Base-by-base conservation (phyloP, 2,113 vertebrate species). In the Sinocyclocheilus maitianheensis region DNA sequence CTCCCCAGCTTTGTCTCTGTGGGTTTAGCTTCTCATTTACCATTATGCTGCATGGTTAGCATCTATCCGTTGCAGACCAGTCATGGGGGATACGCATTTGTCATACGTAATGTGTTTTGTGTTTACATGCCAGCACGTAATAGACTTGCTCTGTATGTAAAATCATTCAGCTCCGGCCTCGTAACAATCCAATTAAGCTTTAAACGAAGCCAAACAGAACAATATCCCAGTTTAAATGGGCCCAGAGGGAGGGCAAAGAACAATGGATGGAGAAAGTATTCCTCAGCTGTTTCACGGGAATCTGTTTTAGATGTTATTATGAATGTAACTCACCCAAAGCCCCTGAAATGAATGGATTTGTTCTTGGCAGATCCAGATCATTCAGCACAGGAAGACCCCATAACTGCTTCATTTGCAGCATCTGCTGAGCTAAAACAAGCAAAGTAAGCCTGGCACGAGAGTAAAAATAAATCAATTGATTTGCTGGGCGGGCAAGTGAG, bases 111-210 rank as follows among this genome's bases (percentile, higher is more conserved):
- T 86, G 43, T 67, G 55, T 63, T 71, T 48, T 86, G 78, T 86
- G 85, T 81, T 58, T 82, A 63, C 67, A 60, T 72, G 76, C 77
- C 37, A 65, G 78, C 69, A 60, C 26, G 34, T 83, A 83, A 83
- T 83, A 83, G 69, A 74, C 81, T 74, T 72, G n/a, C 65, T 60
- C 53, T 40, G 30, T 69, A 77, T 63, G 80, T 79, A 77, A 81
- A 83, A 85, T 65, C 86, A 85, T 65, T 87, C 77, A 69, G 26
- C 62, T 79, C 77, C 55, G 34, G 58, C 77, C 84, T 86, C 24
- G 34, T 72, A 80, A 87, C 58, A 81, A 81, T 81, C 84, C 81
- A 84, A 89, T 90, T 85, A 84, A 77, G 77, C 51, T 65, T 76
- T 84, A 89, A 79, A 89, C 16, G 63, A 84, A 79, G 71, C 81